Evolutionary conservation across 92 coral and sea anemone genomes (phyloP), one percentile per base, ranked within the genome.

Genomic region (Phymanthus crucifer): DNA sequence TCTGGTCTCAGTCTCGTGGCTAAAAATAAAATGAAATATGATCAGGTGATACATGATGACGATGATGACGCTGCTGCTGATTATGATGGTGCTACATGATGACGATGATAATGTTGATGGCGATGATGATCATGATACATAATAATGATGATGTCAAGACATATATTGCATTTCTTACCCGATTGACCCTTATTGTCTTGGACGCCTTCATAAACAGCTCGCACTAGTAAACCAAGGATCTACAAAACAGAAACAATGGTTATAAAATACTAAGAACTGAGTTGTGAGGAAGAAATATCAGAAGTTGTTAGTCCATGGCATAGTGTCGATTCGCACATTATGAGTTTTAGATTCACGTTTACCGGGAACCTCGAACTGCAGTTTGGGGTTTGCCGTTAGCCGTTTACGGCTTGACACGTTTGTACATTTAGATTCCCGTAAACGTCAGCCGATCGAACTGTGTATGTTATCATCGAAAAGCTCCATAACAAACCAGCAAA

Each of bases 141-240:
- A 26, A 32, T 13, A 11, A n/a, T 19, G 9, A 11, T 19, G 31
- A 54, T 54, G 12, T 13, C 0, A n/a, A n/a, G n/a, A n/a, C n/a
- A n/a, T n/a, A n/a, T n/a, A n/a, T n/a, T n/a, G n/a, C n/a, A n/a
- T n/a, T n/a, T n/a, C n/a, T 33, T 79, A 95, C 98, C 98, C 79
- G 98, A 82, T 80, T 78, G 61, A 4, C 94, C 89, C 33, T 91
- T 79, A 47, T 71, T 78, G 85, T 96, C 99, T 32, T 84, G 78
- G 19, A 76, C 68, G 33, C 86, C 92, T 61, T 89, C 87, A 47
- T 86, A 88, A 33, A 91, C 99, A 33, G 94, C 91, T 71, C 71
- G 84, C 21, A 96, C 99, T 31, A 96, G 86, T 34, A 90, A 79
- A 2, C 89, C 90, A 7, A 96, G 72, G 23, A 96, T 66, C 99